Base-by-base conservation (phyloP, 2,113 vertebrate species). In the Dipodomys ordii region DNA sequence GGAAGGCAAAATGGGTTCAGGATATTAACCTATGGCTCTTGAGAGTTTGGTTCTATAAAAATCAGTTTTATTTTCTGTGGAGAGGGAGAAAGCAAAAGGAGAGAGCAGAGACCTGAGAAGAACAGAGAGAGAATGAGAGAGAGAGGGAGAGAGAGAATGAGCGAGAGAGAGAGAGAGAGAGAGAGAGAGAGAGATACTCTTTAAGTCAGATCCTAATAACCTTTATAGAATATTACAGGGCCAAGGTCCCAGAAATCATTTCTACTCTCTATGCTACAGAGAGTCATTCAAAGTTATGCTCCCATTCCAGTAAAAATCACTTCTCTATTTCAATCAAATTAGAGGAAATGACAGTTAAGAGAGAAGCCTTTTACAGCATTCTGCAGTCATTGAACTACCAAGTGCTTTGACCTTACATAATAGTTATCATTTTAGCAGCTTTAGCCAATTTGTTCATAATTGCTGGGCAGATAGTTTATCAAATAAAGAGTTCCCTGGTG, bases 21-120 rank as follows among this genome's bases (percentile, higher is more conserved):
- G 86, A 92, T 39, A 68, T 90, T 97, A 95, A 93, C 93, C 96
- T 96, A 60, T 92, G 27, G 62, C 87, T 95, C 90, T 64, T 86
- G 83, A 95, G 94, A 93, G 53, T 93, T 97, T 93, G 92, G 60
- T 74, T 91, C 94, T 35, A 85, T 87, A 77, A 97, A 73, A 32
- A 74, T 57, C 64, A 57, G 15, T 15, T 57, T 57, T 57, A 57
- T 57, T 57, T 57, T 57, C 53, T 57, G 16, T 57, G 11, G 32
- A 57, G 30, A 57, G 46, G 49, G 35, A 83, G 19, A 12, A 20
- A 6, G 6, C 30, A 8, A 30, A 2, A 35, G 44, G n/a, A 7
- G 44, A 6, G 46, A 12, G n/a, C n/a, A 85, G 22, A 35, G 44
- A 1, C 49, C 8, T 12, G 12, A 10, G 39, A 39, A 39, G 39